Base-by-base conservation (phyloP, 2,888 invertebrate species). In the Biston stratarius region DNA sequence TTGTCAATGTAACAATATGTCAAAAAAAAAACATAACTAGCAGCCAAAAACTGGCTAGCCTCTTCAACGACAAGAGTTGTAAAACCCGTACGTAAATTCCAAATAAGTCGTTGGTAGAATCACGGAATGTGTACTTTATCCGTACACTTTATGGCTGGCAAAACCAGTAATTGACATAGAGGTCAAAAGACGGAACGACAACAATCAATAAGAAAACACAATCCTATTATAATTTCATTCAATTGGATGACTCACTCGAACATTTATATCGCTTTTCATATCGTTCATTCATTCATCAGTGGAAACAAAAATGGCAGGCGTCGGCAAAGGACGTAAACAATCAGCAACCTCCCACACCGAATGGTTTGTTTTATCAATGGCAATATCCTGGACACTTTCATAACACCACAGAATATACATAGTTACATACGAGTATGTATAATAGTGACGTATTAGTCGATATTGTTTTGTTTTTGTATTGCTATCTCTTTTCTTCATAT, bases 241-340 rank as follows among this genome's bases (percentile, higher is more conserved):
- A 67, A 71, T 69, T 62, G 69, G 70, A 64, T 72, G 67, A 71
- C 60, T 66, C 65, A 38, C 60, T 38, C 52, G 53, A 62, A 40
- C 61, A 67, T 63, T 51, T 62, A 64, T 61, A 68, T 57, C 68
- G 67, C 60, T 73, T 77, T 75, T 79, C 76, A 74, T 24, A 24
- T 24, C 24, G 24, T 24, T 24, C 24, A 3, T 24, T 24, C 79
- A 80, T 81, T 80, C 79, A 77, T 75, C 80, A 74, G 77, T 78
- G 74, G 77, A 81, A 83, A 82, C 76, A 81, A 82, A 82, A 79
- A 82, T 80, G 74, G 77, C 79, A 77, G 73, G 77, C 79, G 77
- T 77, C 77, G 75, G 69, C 74, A 81, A 80, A 83, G 86, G 83
- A 84, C 84, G 86, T 82, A 83, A 84, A 85, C 83, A 86, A 84